Conservation (phyloP, 2,113 vertebrate genomes). For the Phrynosoma platyrhinos region DNA sequence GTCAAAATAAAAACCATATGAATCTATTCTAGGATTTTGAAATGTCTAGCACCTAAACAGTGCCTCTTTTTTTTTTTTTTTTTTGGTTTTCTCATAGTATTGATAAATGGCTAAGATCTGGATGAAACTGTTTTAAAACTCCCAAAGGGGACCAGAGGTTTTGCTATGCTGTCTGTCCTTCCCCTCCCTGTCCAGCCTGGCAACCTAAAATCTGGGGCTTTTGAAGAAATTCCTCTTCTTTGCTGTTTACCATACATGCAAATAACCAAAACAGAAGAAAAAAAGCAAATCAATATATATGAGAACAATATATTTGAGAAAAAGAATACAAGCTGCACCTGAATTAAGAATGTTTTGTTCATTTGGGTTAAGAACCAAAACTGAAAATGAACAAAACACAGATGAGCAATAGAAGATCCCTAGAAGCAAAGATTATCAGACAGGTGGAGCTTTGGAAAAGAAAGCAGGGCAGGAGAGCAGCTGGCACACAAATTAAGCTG, state of each 20-base stretch:
- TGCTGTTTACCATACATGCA: not conserved
- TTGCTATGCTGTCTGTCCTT: not conserved
- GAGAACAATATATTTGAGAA: too few relatives aligned
- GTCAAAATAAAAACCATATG: not conserved
- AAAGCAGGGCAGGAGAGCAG: not conserved
- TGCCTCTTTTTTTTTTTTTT: not conserved
- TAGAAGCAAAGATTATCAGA: not conserved
- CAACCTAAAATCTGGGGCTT: not conserved
- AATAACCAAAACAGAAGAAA: not conserved
- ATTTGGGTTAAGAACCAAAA: slow-evolving; percentile 3
- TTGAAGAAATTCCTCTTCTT: slow-evolving; percentile 1
- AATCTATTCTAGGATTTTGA: not conserved
- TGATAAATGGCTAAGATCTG: not conserved
- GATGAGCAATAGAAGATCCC: not conserved
- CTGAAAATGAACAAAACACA: slow-evolving; percentile 1
- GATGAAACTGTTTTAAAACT: not conserved
- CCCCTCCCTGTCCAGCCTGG: not conserved
- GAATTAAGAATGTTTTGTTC: not conserved
- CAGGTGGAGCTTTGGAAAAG: not conserved
- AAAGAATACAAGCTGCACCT: not conserved
- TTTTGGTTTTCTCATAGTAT: not conserved
- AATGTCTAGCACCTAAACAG: not conserved
- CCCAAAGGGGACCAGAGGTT: not conserved
- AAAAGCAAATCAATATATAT: not conserved
- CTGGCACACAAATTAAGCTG: not conserved